phyloP scores from a whole-genome alignment of 2,888 invertebrate genomes.

The Folsomia manolachei region DNA sequence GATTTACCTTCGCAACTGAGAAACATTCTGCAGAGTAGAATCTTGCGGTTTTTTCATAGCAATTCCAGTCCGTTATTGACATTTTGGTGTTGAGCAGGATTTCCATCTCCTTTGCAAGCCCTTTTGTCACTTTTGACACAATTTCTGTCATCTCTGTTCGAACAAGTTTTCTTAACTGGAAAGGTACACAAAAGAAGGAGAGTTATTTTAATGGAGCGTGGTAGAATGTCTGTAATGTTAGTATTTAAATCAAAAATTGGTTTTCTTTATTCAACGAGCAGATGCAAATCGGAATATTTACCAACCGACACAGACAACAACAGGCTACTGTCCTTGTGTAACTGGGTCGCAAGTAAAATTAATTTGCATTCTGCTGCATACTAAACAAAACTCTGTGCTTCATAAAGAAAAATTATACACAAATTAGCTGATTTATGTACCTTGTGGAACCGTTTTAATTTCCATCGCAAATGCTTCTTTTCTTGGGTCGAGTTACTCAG shows the following conservation, averaged over 20 bases:
- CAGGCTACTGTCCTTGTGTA: too few species aligned
- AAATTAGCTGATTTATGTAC: too few species aligned
- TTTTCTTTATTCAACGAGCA: too few species aligned
- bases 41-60: slow-evolving; percentile 54
- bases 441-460: slow-evolving; percentile 51
- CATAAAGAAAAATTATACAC: slow-evolving; percentile 9
- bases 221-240: too few species aligned
- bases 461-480: slow-evolving; percentile 46
- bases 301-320: too few species aligned
- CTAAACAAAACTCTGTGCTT: too few species aligned
- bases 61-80: slow-evolving; percentile 52
- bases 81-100: slow-evolving; percentile 39
- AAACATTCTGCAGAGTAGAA: slow-evolving; percentile 54
- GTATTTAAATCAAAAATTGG: neutral
- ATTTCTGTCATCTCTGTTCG: slow-evolving; percentile 53
- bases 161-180: slow-evolving; percentile 53
- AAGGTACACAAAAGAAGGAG: neutral
- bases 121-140: slow-evolving; percentile 51
- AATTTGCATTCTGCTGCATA: neutral
- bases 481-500: slow-evolving; percentile 49
- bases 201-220: neutral
- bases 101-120: slow-evolving; percentile 41
- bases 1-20: slow-evolving; percentile 55
- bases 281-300: too few species aligned
- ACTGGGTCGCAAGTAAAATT: neutral